Base-by-base conservation (phyloP, 2,797 vertebrate genomes). In the Trematomus bernacchii region DNA sequence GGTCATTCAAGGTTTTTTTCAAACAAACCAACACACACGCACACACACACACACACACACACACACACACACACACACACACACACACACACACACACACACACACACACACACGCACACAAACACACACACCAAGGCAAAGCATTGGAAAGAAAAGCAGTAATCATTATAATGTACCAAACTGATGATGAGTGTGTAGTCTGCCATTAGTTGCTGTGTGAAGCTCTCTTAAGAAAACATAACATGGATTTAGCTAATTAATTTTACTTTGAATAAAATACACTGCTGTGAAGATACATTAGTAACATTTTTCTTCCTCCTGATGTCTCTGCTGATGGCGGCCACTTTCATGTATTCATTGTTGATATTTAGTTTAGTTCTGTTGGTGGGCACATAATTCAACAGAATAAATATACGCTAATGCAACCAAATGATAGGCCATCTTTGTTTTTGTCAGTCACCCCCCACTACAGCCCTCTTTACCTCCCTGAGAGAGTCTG, bases 281-380 rank as follows among this genome's bases (percentile, higher is more conserved):
- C n/a, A 66, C 61, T 37, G 73, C 80, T 79, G 73, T 66, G 80
- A 68, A 59, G 85, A 67, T 27, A 54, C 71, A 83, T 80, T 54
- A 53, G 75, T 48, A 65, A 73, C 52, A 64, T 54, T 70, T 76
- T 62, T 4, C 42, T 43, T 66, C 69, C 64, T 37, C 40, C 16
- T 67, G 18, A n/a, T 55, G 18, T 50, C 59, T 27, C 19, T 21
- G 66, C 74, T 76, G 30, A 67, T 30, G 16, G 59, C 55, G 71
- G 55, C 72, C 67, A 71, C 63, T 81, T 87, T 66, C 30, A 81
- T 79, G 70, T 11, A 62, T 66, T 62, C 70, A 81, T 50, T 61
- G 69, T 44, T 71, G 63, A 62, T 72, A 76, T 61, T 71, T 76
- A 54, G 58, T 80, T 70, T 59, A 42, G 23, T 70, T 77, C 72